Evolutionary conservation across 92 coral and sea anemone genomes (phyloP).

Genomic region (Bergia sp.): DNA sequence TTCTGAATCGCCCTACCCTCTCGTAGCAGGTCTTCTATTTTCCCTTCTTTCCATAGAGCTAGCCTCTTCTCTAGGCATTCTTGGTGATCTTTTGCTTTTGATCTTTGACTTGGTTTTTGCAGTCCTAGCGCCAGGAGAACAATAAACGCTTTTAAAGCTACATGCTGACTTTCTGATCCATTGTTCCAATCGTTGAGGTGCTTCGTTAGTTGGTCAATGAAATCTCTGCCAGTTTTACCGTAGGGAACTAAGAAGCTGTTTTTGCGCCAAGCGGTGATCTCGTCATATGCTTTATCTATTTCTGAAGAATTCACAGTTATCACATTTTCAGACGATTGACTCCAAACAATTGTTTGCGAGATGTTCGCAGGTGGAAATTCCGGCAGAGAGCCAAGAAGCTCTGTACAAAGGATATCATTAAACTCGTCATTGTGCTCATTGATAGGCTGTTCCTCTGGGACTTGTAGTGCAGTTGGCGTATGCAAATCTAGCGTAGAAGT

Average conservation of each 20-base stretch:
- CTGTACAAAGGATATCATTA: slow-evolving; percentile 28
- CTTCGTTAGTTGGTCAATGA: slow-evolving; percentile 53
- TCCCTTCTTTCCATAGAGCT: slow-evolving; percentile 59
- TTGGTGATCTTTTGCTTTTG: slow-evolving; percentile 68
- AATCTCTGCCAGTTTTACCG: slow-evolving; percentile 68
- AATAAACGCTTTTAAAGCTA: slow-evolving; percentile 65
- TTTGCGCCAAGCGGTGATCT: slow-evolving; percentile 59
- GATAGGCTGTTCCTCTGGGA: slow-evolving; percentile 39
- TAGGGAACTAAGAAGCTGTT: slow-evolving; percentile 65
- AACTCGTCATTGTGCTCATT: slow-evolving; percentile 18
- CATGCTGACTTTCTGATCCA: slow-evolving; percentile 48
- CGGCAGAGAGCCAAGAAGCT: slow-evolving; percentile 36
- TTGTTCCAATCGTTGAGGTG: slow-evolving; percentile 68
- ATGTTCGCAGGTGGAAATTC: slow-evolving; percentile 28
- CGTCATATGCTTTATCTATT: slow-evolving; percentile 63
- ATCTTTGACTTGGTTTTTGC: slow-evolving; percentile 64
- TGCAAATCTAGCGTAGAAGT: slow-evolving; percentile 30
- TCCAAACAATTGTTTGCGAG: slow-evolving; percentile 42
- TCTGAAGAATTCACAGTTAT: slow-evolving; percentile 34
- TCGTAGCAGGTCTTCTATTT: slow-evolving; percentile 57
- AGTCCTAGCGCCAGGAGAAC: slow-evolving; percentile 59
- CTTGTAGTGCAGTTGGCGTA: slow-evolving; percentile 33
- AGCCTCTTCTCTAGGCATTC: slow-evolving; percentile 61
- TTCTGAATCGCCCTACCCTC: slow-evolving; percentile 66
- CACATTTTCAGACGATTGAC: slow-evolving; percentile 34